phyloP scores from a whole-genome alignment of 2,113 vertebrate genomes.

The Gymnarchus niloticus region DNA sequence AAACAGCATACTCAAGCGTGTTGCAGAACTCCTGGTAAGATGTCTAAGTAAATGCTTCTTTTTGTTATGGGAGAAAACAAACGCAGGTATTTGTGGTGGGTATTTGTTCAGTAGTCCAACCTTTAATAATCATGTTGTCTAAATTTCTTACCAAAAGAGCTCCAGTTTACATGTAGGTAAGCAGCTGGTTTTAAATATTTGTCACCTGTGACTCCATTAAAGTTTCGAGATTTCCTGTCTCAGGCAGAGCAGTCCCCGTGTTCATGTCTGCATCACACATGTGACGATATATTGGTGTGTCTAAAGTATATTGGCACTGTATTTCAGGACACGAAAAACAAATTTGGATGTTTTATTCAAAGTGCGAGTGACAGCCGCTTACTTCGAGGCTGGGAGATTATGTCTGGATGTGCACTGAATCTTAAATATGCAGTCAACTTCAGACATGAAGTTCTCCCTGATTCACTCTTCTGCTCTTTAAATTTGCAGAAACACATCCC shows the following conservation, averaged over 20 bases:
- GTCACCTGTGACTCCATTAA: slow-evolving; percentile 13
- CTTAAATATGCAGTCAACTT: slow-evolving; percentile 1
- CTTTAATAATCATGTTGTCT: background rate
- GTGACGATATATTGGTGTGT: slow-evolving; percentile 20
- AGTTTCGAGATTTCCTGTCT: background rate
- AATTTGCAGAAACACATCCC: slow-evolving; percentile 7
- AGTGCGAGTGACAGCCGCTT: background rate
- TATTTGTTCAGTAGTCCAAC: background rate
- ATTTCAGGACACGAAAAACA: slow-evolving; percentile 14
- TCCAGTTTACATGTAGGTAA: background rate
- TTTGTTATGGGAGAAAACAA: background rate
- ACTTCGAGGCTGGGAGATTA: background rate
- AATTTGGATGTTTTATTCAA: slow-evolving; percentile 25
- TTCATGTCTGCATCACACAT: background rate
- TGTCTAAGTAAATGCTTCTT: background rate
- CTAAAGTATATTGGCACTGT: slow-evolving; percentile 3
- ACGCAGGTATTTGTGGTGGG: background rate
- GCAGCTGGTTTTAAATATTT: slow-evolving; percentile 12
- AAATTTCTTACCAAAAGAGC: background rate
- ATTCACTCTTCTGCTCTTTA: background rate
- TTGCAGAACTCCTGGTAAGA: background rate
- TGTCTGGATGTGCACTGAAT: background rate
- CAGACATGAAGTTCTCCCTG: background rate
- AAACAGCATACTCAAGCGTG: background rate
- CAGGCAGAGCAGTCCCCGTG: background rate